phyloP scores from a whole-genome alignment of 2,888 invertebrate genomes.

The Eristalinus aeneus region DNA sequence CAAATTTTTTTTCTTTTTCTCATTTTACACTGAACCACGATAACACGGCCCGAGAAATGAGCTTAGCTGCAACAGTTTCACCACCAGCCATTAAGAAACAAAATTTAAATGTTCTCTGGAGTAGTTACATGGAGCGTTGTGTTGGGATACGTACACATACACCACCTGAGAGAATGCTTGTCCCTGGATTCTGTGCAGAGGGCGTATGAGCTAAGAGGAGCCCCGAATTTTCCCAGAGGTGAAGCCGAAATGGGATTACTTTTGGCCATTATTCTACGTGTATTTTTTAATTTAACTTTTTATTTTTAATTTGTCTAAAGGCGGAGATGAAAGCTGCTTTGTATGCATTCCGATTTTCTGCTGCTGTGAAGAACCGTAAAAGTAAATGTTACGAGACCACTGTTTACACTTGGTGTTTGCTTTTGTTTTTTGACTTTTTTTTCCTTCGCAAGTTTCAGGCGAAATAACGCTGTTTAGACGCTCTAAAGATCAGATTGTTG shows the following conservation, averaged over 20 bases:
- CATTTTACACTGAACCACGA: neutral
- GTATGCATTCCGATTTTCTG: neutral
- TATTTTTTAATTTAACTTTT: constrained; percentile 6
- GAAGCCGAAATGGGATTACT: constrained; percentile 23
- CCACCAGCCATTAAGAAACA: constrained; percentile 12
- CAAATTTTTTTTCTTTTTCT: neutral
- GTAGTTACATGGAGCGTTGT: neutral
- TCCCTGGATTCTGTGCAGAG: no score
- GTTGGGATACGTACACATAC: constrained; percentile 5
- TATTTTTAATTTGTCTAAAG: constrained; percentile 23
- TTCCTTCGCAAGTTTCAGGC: no score
- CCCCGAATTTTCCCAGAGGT: neutral
- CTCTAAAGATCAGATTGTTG: no score
- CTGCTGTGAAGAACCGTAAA: neutral
- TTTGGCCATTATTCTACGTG: constrained; percentile 12
- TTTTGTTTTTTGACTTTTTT: no score
- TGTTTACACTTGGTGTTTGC: neutral
- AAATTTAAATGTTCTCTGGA: constrained; percentile 39
- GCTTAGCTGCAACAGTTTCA: neutral
- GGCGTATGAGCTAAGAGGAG: neutral
- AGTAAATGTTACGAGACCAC: neutral
- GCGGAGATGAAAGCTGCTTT: neutral
- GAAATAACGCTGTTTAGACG: no score
- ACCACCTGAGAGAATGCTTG: constrained; percentile 20
- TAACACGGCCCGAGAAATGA: neutral